These are phyloP conservation scores for Rhabdomys pumilio DNA, from an alignment of 2,797 vertebrate genomes.

Conservation along the genomic window DNA sequence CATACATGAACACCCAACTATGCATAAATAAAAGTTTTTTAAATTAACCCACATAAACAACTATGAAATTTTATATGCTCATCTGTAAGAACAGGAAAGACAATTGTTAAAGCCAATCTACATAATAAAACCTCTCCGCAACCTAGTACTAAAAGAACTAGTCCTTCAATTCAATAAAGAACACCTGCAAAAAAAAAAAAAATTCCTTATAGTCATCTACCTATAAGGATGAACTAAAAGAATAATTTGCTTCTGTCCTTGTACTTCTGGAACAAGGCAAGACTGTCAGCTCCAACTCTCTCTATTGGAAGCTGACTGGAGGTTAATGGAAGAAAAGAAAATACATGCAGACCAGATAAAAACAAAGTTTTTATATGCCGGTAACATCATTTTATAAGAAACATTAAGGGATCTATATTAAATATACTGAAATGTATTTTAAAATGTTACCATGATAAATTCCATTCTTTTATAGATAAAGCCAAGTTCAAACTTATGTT, in stretches of 20 bases:
- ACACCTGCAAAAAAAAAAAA: not conserved
- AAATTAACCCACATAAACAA: not conserved
- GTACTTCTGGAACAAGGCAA: not conserved
- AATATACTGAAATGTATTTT: not conserved
- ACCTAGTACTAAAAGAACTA: slow-evolving; percentile 14
- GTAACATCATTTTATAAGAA: not conserved
- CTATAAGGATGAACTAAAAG: not conserved
- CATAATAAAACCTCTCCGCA: slow-evolving; percentile 20
- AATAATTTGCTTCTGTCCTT: not conserved
- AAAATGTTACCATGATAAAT: not conserved
- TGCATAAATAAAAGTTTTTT: not conserved
- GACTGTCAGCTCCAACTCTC: not conserved
- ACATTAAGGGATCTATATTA: slow-evolving; percentile 9
- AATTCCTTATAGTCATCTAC: not conserved
- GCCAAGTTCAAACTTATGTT: slow-evolving; percentile 37
- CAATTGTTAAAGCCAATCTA: slow-evolving; percentile 23
- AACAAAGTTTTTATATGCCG: not conserved
- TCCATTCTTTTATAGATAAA: slow-evolving; percentile 2
- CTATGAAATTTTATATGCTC: not conserved
- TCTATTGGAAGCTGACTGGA: not conserved
- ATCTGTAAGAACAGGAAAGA: slow-evolving; percentile 8
- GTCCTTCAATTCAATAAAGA: not conserved
- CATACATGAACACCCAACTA: not conserved
- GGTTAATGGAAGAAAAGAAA: not conserved
- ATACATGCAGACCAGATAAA: not conserved